Conservation (phyloP, 2,113 vertebrate genomes). For the Pseudorhombus dupliciocellatus region DNA sequence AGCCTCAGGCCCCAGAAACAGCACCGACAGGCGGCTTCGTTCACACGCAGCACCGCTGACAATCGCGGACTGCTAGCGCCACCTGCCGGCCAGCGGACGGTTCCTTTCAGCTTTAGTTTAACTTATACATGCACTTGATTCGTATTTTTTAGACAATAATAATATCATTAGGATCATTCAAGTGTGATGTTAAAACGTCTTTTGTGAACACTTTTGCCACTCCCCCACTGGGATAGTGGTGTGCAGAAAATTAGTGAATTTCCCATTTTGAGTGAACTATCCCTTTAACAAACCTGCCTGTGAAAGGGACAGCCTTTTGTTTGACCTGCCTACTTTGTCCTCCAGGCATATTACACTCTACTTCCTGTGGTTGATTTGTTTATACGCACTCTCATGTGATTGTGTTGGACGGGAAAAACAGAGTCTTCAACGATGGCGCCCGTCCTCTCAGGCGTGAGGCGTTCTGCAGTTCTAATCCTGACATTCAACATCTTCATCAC, state of each 20-base stretch:
- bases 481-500: slow-evolving; percentile 21
- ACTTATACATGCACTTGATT: background rate
- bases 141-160: background rate
- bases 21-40: slow-evolving; percentile 69
- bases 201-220: no score
- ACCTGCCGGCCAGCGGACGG: background rate
- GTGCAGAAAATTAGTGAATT: no score
- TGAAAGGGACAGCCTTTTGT: background rate
- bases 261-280: background rate
- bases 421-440: background rate
- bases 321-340: background rate
- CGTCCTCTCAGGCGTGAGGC: slow-evolving; percentile 30
- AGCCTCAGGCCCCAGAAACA: slow-evolving; percentile 61
- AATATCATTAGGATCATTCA: no score
- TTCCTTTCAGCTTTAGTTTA: background rate
- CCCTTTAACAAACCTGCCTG: background rate
- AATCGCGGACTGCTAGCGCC: slow-evolving; percentile 26
- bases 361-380: background rate
- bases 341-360: background rate
- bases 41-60: slow-evolving; percentile 12
- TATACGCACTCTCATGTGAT: background rate
- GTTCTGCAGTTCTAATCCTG: slow-evolving; percentile 11
- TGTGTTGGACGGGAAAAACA: background rate
- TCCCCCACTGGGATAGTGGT: no score
- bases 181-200: no score